These are phyloP conservation scores for Lasioglossum vierecki DNA, from an alignment of 2,888 invertebrate genomes.

Conservation along the genomic window DNA sequence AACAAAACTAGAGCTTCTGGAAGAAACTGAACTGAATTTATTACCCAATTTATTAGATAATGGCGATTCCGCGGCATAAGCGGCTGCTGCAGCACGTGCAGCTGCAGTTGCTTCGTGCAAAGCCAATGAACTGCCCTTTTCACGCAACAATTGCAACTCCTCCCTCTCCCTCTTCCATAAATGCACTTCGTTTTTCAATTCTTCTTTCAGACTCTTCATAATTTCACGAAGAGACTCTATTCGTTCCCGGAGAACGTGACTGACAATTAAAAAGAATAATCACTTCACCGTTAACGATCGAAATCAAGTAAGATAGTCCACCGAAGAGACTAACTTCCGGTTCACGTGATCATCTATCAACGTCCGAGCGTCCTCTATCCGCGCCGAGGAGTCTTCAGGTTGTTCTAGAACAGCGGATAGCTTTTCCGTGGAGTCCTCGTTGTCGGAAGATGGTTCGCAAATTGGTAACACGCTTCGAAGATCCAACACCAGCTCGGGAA, in stretches of 20 bases:
- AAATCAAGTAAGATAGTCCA: background rate
- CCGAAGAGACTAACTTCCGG: constrained; percentile 5
- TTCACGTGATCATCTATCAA: constrained; percentile 2
- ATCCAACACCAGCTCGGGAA: constrained; percentile 57
- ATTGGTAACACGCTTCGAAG: constrained; percentile 55
- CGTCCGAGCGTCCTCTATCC: constrained; percentile 3
- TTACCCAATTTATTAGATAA: constrained; percentile 70
- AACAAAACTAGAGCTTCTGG: too few species aligned
- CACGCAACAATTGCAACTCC: constrained; percentile 70
- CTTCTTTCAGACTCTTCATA: constrained; percentile 75
- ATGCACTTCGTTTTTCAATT: constrained; percentile 77
- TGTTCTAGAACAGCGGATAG: constrained; percentile 69
- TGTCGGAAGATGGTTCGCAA: constrained; percentile 47
- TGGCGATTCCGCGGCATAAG: constrained; percentile 74
- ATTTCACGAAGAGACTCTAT: constrained; percentile 75
- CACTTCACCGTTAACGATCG: background rate
- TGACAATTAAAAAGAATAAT: constrained; percentile 34
- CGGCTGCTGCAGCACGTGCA: constrained; percentile 73
- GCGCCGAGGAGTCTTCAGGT: constrained; percentile 59
- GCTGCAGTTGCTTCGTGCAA: constrained; percentile 75
- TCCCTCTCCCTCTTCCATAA: constrained; percentile 81
- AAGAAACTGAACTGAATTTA: background rate
- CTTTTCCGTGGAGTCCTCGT: constrained; percentile 66
- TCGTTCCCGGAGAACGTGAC: constrained; percentile 74
- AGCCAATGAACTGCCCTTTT: constrained; percentile 66